Evolutionary conservation across 2,888 invertebrate genomes (phyloP), one percentile per base, ranked within the genome.

Genomic region (Cetonia aurata): DNA sequence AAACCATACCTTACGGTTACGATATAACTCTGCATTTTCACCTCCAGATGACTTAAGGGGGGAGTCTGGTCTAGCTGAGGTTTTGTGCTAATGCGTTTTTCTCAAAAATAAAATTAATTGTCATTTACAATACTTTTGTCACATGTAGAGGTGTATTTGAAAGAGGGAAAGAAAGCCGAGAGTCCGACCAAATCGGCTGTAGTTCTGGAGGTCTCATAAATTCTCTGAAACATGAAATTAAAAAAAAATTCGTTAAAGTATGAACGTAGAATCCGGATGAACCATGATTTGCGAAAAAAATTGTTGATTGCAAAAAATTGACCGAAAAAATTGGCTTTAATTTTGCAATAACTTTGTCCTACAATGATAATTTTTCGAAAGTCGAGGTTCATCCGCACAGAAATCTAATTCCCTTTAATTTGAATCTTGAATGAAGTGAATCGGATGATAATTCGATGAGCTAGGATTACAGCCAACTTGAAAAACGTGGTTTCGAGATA

Each of bases 401-500:
- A 46, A 46, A 46, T 46, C 13, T 46, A 46, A 46, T 46, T 46
- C 13, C 13, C 46, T 46, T 46, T 46, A 46, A 13, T 46, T 46
- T 46, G 13, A 46, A 46, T 3, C 13, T 46, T 13, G 46, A 46
- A 46, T 46, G 46, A 46, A 46, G 46, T 46, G n/a, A 46, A 46
- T 46, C 46, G 46, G 46, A 46, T 46, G 46, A 46, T n/a, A 46
- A 46, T 46, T 46, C 46, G 46, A 46, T 46, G 46, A 46, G 46
- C n/a, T 46, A 13, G n/a, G 46, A 46, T 46, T 13, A 12, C 46
- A 46, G 46, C 46, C 46, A 46, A 46, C 13, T 46, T 46, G 46
- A 46, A 46, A 46, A 46, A 46, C 46, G 46, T 46, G n/a, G 13
- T 46, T 46, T 46, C 13, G 46, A 46, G 10, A 46, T n/a, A 46